Percentiles rank a stretch among this genome's conserved stretches.
Conservation (phyloP, 2,797 vertebrate genomes). For the Orientallactaga sibirica region DNA sequence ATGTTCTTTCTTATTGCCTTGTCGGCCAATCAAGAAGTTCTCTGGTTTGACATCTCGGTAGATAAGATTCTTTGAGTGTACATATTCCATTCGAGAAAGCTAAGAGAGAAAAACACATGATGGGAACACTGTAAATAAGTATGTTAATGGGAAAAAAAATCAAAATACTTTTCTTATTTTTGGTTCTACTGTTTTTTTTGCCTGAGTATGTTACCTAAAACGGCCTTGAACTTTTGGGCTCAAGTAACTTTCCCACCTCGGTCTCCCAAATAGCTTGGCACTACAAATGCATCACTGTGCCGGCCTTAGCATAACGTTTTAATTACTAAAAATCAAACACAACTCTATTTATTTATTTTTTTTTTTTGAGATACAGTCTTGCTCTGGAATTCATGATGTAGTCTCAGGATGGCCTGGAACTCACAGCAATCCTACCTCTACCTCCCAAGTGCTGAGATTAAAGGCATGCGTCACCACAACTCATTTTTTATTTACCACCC, state of each 20-base stretch:
- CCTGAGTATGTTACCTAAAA: not conserved
- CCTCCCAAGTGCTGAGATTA: no score
- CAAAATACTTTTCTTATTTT: no score
- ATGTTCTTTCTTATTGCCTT: slow-evolving; percentile 98
- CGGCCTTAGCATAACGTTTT: slow-evolving; percentile 10
- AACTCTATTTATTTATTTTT: not conserved
- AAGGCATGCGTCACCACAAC: not conserved
- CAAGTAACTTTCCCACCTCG: not conserved
- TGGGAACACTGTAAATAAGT: slow-evolving; percentile 50
- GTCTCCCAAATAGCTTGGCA: not conserved
- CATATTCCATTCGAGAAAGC: slow-evolving; percentile 99
- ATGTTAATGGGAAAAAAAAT: not conserved
- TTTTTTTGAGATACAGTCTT: no score
- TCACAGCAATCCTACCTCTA: no score
- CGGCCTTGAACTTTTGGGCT: not conserved
- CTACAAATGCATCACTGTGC: no score
- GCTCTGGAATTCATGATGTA: no score
- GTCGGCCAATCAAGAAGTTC: slow-evolving; percentile 98
- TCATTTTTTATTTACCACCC: slow-evolving; percentile 17
- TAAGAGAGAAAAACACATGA: slow-evolving; percentile 78
- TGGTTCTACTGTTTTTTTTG: not conserved
- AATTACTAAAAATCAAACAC: slow-evolving; percentile 55
- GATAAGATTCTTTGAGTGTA: slow-evolving; percentile 99
- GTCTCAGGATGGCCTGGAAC: no score
- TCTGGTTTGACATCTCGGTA: slow-evolving; percentile 99